Evolutionary conservation across 1,140 invertebrate genomes (phyloP).

Genomic region (Grapholita molesta): DNA sequence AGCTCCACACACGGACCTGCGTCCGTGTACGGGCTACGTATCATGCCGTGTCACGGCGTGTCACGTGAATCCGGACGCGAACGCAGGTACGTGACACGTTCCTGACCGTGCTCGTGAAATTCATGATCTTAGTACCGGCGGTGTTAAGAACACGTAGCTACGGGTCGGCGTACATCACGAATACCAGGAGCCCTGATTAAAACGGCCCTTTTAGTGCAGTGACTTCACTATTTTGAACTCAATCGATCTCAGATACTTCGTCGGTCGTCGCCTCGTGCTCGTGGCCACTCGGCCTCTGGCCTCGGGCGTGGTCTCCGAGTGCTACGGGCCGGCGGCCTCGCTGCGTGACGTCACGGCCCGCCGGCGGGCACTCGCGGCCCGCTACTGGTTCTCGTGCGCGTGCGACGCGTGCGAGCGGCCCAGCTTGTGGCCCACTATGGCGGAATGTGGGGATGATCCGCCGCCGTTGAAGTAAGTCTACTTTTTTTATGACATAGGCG

Average conservation of each 20-base stretch:
- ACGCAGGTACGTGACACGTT: too few relatives aligned
- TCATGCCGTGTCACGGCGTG: too few relatives aligned
- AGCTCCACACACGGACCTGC: too few relatives aligned
- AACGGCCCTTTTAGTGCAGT: too few relatives aligned
- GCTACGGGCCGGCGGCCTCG: conserved; percentile 84
- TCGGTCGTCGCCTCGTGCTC: conserved; percentile 85
- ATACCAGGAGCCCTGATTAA: too few relatives aligned
- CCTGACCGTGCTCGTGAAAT: too few relatives aligned
- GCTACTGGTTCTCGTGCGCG: conserved; percentile 87
- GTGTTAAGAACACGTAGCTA: too few relatives aligned
- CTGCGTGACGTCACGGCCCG: conserved; percentile 64
- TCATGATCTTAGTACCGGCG: too few relatives aligned
- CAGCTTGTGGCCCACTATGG: conserved; percentile 81
- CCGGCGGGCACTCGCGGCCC: conserved; percentile 78
- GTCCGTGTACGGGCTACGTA: too few relatives aligned
- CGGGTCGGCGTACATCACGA: too few relatives aligned
- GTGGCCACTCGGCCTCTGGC: conserved; percentile 82
- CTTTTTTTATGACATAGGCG: not conserved
- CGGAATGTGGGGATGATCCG: not conserved
- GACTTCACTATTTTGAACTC: too few relatives aligned
- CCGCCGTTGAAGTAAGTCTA: not conserved
- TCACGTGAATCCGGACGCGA: too few relatives aligned
- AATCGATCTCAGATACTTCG: conserved; percentile 87
- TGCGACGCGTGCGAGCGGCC: conserved; percentile 84
- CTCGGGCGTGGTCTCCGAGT: conserved; percentile 86